Evolutionary conservation across 2,797 vertebrate genomes (phyloP).

Genomic region (Malacoraja senta): DNA sequence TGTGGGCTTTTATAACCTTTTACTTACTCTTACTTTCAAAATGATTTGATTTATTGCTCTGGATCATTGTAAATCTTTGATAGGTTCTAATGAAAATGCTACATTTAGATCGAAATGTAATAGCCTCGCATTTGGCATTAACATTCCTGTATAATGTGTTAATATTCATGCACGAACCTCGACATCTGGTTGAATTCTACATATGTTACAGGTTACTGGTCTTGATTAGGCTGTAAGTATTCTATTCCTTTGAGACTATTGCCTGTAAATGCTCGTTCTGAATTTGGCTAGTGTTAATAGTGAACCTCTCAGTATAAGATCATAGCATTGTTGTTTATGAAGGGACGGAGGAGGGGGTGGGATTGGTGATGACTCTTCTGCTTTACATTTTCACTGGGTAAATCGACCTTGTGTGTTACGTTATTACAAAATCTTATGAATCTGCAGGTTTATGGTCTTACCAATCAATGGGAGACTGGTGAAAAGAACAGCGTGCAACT

Average conservation of each 20-base stretch:
- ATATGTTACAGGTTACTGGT: constrained; percentile 18
- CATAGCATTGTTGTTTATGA: neutral
- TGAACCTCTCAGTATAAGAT: neutral
- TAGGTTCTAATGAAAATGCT: neutral
- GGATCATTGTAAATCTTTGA: neutral
- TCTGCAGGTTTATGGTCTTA: neutral
- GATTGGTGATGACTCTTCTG: neutral
- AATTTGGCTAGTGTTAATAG: neutral
- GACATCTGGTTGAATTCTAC: constrained; percentile 18
- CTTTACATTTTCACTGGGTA: neutral
- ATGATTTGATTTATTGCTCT: constrained; percentile 3
- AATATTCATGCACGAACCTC: neutral
- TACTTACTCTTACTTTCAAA: neutral
- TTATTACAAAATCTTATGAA: neutral
- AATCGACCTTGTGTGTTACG: neutral
- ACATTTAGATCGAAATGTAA: neutral
- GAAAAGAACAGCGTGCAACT: neutral
- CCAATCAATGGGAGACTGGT: neutral
- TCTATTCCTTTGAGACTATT: neutral
- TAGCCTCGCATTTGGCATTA: neutral
- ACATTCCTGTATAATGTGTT: constrained; percentile 22
- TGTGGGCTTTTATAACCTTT: neutral
- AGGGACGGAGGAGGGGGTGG: too few relatives aligned
- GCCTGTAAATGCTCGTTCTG: neutral
- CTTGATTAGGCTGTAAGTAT: neutral